Evolutionary conservation across 53 echinoderm and acorn worm genomes (phyloP), one percentile per base, ranked within the genome.

Genomic region (Zoroaster sp.): DNA sequence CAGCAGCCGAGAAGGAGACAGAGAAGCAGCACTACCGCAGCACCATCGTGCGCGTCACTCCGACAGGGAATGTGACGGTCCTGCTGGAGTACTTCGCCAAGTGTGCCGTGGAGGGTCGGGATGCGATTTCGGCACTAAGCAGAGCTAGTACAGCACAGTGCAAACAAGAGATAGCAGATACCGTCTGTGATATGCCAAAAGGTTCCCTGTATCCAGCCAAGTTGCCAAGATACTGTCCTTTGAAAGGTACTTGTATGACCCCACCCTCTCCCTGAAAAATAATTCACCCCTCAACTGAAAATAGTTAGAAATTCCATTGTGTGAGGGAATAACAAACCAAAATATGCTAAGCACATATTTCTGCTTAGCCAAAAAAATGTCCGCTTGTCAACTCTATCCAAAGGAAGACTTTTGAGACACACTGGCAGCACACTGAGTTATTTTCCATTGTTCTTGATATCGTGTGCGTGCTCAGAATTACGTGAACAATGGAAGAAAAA

Each of bases 121-220:
- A 94, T 66, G 94, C 99, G 7, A 90, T 87, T 49, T 94, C 96
- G 40, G 99, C 99, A 23, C 70, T 99, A 74, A 83, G 89, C 40
- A 81, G 99, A 1, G 99, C 99, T 35, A 75, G 46, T 8, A 87
- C 91, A 1, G 39, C 83, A 7, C 75, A 91, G 41, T 99, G 99
- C 83, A 99, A 96, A 78, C 96, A 99, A 83, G 88, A 91, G 10
- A 94, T 99, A 45, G 95, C 96, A 3, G 96, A 99, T 78, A 90
- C 86, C 14, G 91, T 94, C 21, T 99, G 99, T 78, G 83, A 83
- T 47, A 89, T 93, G 75, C 78, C 93, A 46, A 73, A 91, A 59
- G 87, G 91, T 36, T 83, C 83, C 78, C 75, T 99, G n/a, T 99
- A 95, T 88, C 99, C 99, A 10, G 42, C 52, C 25, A 72, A 82